Conservation (phyloP, 2,797 vertebrate species). For the Sebastes diaconus region DNA sequence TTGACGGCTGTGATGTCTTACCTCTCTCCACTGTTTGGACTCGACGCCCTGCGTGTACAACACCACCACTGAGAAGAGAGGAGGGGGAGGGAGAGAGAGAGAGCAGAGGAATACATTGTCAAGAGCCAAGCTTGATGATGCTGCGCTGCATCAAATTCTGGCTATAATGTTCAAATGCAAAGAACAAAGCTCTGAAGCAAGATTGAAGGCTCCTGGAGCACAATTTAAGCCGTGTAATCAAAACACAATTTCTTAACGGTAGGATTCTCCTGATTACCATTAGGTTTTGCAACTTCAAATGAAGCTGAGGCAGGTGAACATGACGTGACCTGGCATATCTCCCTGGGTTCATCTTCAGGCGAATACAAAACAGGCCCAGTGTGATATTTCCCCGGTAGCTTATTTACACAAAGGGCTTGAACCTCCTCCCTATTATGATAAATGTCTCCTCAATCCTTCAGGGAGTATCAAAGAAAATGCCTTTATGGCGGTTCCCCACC, state of each 20-base stretch:
- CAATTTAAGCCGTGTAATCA: conserved; percentile 41
- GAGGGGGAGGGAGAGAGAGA: not conserved
- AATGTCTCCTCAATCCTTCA: conserved; percentile 42
- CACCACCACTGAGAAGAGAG: conserved; percentile 87
- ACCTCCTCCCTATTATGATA: conserved; percentile 48
- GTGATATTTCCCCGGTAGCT: conserved; percentile 38
- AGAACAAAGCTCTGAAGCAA: conserved; percentile 27
- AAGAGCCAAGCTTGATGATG: conserved; percentile 37
- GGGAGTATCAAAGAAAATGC: conserved; percentile 50
- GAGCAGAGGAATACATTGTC: conserved; percentile 27
- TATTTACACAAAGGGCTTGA: conserved; percentile 60
- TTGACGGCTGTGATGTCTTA: conserved; percentile 78
- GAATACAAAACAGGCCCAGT: conserved; percentile 45
- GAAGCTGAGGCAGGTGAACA: conserved; percentile 6
- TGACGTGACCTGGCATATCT: conserved; percentile 41
- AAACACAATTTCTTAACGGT: conserved; percentile 38
- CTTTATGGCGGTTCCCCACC: conserved; percentile 40
- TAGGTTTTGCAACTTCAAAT: conserved; percentile 47
- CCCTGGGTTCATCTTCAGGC: conserved; percentile 32
- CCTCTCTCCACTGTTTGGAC: conserved; percentile 95
- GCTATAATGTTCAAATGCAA: conserved; percentile 30
- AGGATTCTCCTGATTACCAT: conserved; percentile 40
- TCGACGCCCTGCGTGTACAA: conserved; percentile 93
- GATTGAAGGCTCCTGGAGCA: conserved; percentile 29
- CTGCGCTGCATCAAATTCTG: conserved; percentile 30